Base-by-base conservation (phyloP, 2,797 vertebrate species). In the Otolemur crassicaudatus region DNA sequence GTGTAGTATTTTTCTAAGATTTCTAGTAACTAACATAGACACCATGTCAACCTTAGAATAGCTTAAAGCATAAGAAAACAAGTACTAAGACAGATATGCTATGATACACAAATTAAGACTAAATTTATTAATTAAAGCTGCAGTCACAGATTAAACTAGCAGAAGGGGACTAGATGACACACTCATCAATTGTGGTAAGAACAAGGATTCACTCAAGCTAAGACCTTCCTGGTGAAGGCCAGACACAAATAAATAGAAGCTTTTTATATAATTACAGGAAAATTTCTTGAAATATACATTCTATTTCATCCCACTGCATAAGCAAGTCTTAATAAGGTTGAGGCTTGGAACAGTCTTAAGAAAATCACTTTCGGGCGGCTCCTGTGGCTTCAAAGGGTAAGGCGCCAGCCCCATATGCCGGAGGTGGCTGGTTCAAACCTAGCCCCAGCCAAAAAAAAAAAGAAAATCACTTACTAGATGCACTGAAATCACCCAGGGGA, bases 401-500 rank as follows among this genome's bases (percentile, higher is more conserved):
- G 40, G 40, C 6, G 1, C 40, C 40, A 43, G 40, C 40, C 40
- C 40, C 40, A 43, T 43, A 43, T 43, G 40, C 5, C 40, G 7
- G 40, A 43, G 40, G 40, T 43, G 40, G 7, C 40, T 1, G 40
- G 40, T 43, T 43, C 40, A 43, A 43, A 43, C 40, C 40, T 7
- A 43, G 40, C 40, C 40, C 40, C 40, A 43, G 40, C 40, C 40
- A 43, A 43, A 43, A 43, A 43, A 40, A 40, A 43, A 43, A 95
- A 72, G 40, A 94, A 96, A 93, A 94, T 87, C 93, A 97, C 79
- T 81, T 95, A 94, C 16, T 56, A 95, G 46, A 91, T 49, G 4
- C n/a, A 76, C 13, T 91, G 56, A 85, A 85, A 31, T 60, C 70
- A 94, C 17, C 46, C 67, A 87, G 56, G 29, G 34, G 40, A 72